Evolutionary conservation across 2,888 invertebrate genomes (phyloP), one percentile per base, ranked within the genome.

Genomic region (Bibio marci): DNA sequence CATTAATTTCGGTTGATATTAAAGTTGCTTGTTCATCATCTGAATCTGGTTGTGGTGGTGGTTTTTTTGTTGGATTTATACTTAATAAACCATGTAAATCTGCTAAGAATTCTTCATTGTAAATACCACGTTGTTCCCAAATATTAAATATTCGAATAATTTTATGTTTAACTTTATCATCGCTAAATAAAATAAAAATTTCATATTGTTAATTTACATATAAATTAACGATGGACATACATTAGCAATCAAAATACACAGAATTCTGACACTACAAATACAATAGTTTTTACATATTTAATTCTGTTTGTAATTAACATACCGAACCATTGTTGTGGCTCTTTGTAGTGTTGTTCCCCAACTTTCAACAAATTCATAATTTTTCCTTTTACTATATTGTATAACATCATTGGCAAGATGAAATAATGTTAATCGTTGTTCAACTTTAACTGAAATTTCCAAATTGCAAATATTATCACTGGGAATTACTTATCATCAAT

Each of bases 371-470:
- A 85, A 87, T 47, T 88, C 83, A 54, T 80, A 81, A 44, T 80
- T 83, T 59, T 91, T 91, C 49, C 90, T 69, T 57, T 91, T 92
- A 46, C 91, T 88, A 58, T 92, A 92, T 58, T 95, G 95, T 48
- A 95, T 88, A 39, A 95, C 92, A 72, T 95, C 95, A 63, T 95
- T 95, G 14, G 94, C 92, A 55, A 95, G 65, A 62, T 95, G 92
- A 59, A 95, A 94, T 33, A 95, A 62, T 1, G 83, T 80, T 38
- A 95, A 64, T 37, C 91, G 71, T 56, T 92, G 91, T 50, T 87
- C 86, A 5, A 80, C 72, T 58, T 79, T 80, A 22, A 79, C 86
- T 73, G 22, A 22, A 22, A 22, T 22, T 6, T 22, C 8, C 8
- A 22, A 22, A 22, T 22, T 22, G 4, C 8, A 6, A 4, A 22